Base-by-base conservation (phyloP, 2,888 invertebrate species). In the Drosophila mulleri region DNA sequence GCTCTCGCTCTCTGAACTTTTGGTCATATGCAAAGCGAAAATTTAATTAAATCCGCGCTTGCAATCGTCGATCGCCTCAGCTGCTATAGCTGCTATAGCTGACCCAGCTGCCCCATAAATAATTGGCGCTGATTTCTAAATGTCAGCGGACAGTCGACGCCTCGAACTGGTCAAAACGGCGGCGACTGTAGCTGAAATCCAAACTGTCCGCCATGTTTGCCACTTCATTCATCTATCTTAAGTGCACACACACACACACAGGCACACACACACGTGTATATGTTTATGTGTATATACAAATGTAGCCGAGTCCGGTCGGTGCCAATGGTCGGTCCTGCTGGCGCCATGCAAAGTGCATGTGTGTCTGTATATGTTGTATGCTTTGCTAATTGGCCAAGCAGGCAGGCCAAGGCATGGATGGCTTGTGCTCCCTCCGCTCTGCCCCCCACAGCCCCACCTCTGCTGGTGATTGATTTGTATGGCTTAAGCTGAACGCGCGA, bases 211-310 rank as follows among this genome's bases (percentile, higher is more conserved):
- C 83, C 72, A 70, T 82, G 87, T 87, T 85, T 85, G 84, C 89
- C 84, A 85, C 89, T 89, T 88, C 84, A 88, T 85, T 76, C 85
- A 82, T 86, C 82, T 86, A 88, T 87, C 88, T 86, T 86, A 84
- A 86, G 88, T 80, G 87, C 89, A 79, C 72, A 47, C 39, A 54
- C 12, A 66, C 20, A 47, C 9, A 35, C 29, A 54, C 41, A 32
- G 2, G 5, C 14, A 37, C 4, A 4, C 5, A 37, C 37, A 37
- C 37, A 37, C 6, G 1, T 37, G 16, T 2, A 26, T 7, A 20
- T 29, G 16, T 37, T 6, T 8, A 23, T n/a, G 20, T 32, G 18
- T n/a, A 58, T 42, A 35, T n/a, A 26, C 41, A 23, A 16, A 26
- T 35, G 23, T 44, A 41, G 26, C n/a, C 23, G 29, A 29, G 62